Evolutionary conservation across 2,888 invertebrate species (phyloP), one percentile per base, ranked within the genome.

Genomic region (Axea sp.): DNA sequence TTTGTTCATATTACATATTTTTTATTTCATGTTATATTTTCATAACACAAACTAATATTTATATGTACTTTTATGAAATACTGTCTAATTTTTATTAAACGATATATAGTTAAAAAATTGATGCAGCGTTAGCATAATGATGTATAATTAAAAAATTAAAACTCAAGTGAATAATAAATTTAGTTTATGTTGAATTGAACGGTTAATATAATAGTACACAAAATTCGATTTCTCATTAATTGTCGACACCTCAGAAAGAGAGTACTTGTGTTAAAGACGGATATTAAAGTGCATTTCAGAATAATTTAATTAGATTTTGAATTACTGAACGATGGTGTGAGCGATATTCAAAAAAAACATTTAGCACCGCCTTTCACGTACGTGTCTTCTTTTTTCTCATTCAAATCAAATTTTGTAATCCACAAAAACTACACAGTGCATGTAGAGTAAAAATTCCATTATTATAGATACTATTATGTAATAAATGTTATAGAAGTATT

Each of bases 201-300:
- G n/a, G n/a, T n/a, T n/a, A n/a, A n/a, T 35, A 45, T 57, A 43
- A 57, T 57, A 24, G 33, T 15, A 17, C 7, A 11, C 12, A 43
- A 22, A 12, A 45, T 65, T 43, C 53, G 45, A 65, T 65, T 55
- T 65, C 55, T 30, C 65, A 53, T 45, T 45, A 45, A 35, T 65
- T 65, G 53, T 65, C 37, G 55, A 55, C 55, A 47, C 15, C 28
- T 55, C 39, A 9, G 55, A 65, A 55, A 11, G 30, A 55, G 22
- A 53, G 35, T 19, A 53, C 30, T 28, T 19, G 12, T 11, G n/a
- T 33, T 30, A 9, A 14, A 47, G 22, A 19, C 5, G 24, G 19
- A 57, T 57, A 47, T 49, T 28, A 53, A 55, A 67, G 67, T 57
- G 39, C 49, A 67, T 57, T 67, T 30, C 14, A 28, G n/a, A 57